Evolutionary conservation across 2,113 vertebrate species (phyloP), one percentile per base, ranked within the genome.

Genomic region (Larimichthys crocea): DNA sequence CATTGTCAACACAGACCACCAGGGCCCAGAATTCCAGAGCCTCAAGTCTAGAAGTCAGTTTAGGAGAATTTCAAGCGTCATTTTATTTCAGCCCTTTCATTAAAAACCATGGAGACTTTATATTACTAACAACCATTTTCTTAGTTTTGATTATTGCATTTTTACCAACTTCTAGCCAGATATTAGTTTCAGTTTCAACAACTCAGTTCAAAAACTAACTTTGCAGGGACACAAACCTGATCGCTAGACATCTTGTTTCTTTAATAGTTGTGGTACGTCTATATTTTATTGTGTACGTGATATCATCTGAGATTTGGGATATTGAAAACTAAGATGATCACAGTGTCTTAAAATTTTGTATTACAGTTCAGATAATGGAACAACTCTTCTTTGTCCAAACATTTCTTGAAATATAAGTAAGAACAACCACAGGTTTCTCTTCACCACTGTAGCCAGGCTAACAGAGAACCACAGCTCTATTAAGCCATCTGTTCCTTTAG

Each of bases 1-100:
- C 61, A 83, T 90, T 92, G 90, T 92, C 67, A 57, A 63, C 68
- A 17, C 52, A 66, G 79, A 86, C 80, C 82, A 76, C 85, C 82
- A 53, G 55, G 70, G n/a, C 24, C 74, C 65, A 67, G 48, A 63
- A 83, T 59, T 42, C 59, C 64, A 55, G 4, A 61, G 29, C 46
- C 62, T 50, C 5, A 3, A 66, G 26, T 60, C 40, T 16, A 56
- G 2, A 80, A 76, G 48, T 61, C 57, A 71, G 22, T 65, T n/a
- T 35, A 61, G 4, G 55, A 70, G 29, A 60, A 20, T 55, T 26
- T 46, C 49, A n/a, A 79, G 14, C 10, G 6, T 71, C n/a, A 57
- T 29, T n/a, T 59, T 75, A 65, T 40, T 70, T 59, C 20, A n/a
- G 10, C 2, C 0, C 0, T 48, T 56, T 67, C 7, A 76, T 31